Base-by-base conservation (phyloP, 2,113 vertebrate genomes). In the Spea bombifrons region DNA sequence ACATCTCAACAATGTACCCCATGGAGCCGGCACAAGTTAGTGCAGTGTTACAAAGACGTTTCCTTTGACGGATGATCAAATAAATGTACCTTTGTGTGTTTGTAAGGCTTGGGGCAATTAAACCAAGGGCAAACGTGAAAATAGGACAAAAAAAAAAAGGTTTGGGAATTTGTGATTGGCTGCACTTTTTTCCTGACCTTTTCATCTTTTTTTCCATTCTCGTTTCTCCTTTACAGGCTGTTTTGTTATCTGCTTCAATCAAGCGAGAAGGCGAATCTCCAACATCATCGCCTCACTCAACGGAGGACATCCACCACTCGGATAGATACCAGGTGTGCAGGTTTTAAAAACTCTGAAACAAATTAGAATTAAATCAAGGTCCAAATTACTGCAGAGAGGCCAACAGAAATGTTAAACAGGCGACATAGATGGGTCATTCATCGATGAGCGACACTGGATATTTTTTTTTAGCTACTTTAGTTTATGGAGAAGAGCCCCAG, bases 221-320 rank as follows among this genome's bases (percentile, higher is more conserved):
- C 73, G 17, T 78, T 67, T 87, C 46, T 71, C 80, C 85, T 76
- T 70, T n/a, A 13, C 85, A 99, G 97, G 96, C 97, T 71, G 92
- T 98, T 91, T 91, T 99, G 92, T 90, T 99, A 94, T 98, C 96
- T 3, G 94, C 97, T 87, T 95, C 97, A 88, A 98, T 99, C 93
- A 99, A 99, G 90, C 93, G 97, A 74, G 97, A 99, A 94, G 97
- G 97, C 84, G 97, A 99, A 85, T 98, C 97, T 87, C 97, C 97
- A 0, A 96, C 96, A 81, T 95, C 96, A 13, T 99, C 97, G 5
- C 97, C 97, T 52, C 93, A 98, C 86, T 99, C 97, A 10, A 97
- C 96, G 57, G 97, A 99, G 44, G 97, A 99, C 84, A 94, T 96
- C 83, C 97, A 99, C 92, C 97, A 99, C 87, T 99, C 97, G 52